Base-by-base conservation (phyloP, 2,888 invertebrate species). In the Orthosia gothica region DNA sequence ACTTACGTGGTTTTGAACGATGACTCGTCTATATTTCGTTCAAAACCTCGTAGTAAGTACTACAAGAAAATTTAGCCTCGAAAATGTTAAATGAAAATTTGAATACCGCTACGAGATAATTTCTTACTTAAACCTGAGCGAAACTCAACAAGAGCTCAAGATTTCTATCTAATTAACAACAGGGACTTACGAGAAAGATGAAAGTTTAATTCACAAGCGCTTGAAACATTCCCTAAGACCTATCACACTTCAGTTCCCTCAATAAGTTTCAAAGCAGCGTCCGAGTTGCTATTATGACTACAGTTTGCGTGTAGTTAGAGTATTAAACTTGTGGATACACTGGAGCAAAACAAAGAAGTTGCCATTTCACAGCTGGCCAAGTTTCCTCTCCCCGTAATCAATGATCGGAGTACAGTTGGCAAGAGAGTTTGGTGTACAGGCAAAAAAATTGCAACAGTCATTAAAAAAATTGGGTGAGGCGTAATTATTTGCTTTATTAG, bases 301-400 rank as follows among this genome's bases (percentile, higher is more conserved):
- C 59, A 80, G 68, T 65, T 82, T 74, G 72, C 65, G 74, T 32
- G 50, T 78, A 63, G 74, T 72, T 63, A 55, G 12, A 66, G 70
- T 69, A 76, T 61, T 77, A 68, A 80, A 80, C 18, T 80, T 66
- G 55, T 26, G 69, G 62, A 76, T 79, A 76, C 16, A 82, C 58
- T 23, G 52, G 50, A 74, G 62, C 70, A 72, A 82, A 86, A 86
- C 76, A 75, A 86, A 72, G 70, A 72, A 70, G 62, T 65, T 49
- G 52, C 57, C 50, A 73, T 82, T 84, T 82, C 82, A 82, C 82
- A 81, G 75, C 73, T 81, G 75, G 66, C 11, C 32, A 69, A 69
- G 83, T 73, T 74, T 67, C 73, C 50, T 67, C 76, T 67, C 47
- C 32, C 52, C 57, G 71, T 73, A 81, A 82, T 82, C 84, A 86